Evolutionary conservation across 2,888 invertebrate genomes (phyloP).

Genomic region (Malthinus seriepunctatus): DNA sequence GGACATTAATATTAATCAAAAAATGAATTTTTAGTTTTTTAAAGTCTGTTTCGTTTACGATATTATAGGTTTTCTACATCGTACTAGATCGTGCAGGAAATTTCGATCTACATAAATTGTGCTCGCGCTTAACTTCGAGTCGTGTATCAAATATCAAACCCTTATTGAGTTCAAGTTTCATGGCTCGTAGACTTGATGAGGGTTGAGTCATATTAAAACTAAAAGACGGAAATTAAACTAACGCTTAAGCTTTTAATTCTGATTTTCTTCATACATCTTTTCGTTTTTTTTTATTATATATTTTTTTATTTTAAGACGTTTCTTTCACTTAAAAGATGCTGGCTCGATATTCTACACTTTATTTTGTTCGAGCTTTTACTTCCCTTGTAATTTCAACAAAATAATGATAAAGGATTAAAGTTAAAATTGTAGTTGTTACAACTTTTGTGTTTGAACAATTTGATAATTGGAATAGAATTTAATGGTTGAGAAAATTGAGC

Average conservation of each 20-base stretch:
- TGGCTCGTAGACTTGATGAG: constrained; percentile 31
- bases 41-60: constrained; percentile 11
- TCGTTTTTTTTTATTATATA: not conserved
- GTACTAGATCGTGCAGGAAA: constrained; percentile 14
- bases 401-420: too few relatives aligned
- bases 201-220: constrained; percentile 32
- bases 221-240: constrained; percentile 31
- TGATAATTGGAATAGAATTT: too few relatives aligned
- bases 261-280: constrained; percentile 17
- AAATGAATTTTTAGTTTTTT: constrained; percentile 15
- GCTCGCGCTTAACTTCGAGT: constrained; percentile 20
- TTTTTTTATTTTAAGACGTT: too few relatives aligned
- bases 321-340: too few relatives aligned
- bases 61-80: constrained; percentile 7
- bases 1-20: constrained; percentile 22
- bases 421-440: too few relatives aligned
- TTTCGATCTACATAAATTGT: constrained; percentile 27
- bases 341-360: too few relatives aligned
- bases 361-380: too few relatives aligned
- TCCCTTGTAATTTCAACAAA: too few relatives aligned
- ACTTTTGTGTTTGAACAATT: too few relatives aligned
- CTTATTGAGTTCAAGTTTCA: constrained; percentile 28
- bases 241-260: constrained; percentile 27
- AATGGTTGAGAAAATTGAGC: too few relatives aligned
- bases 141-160: constrained; percentile 29